Evolutionary conservation across 1,140 invertebrate genomes (phyloP), one percentile per base, ranked within the genome.

Genomic region (Magallana angulata): DNA sequence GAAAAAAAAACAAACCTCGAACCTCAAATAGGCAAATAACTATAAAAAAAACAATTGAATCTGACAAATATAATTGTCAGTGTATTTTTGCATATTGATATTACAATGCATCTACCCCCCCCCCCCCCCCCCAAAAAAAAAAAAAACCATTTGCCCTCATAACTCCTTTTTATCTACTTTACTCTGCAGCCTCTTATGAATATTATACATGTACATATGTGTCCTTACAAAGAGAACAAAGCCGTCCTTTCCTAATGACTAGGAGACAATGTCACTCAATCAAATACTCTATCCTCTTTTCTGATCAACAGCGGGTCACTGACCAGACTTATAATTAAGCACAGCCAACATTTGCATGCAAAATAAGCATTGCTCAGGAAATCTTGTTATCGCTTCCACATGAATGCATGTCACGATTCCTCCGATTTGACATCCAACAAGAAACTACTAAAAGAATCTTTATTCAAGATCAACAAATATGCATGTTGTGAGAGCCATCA

Each of bases 251-350:
- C 60, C 18, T 64, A 3, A 64, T 64, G 18, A n/a, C 36, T 12
- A 76, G 12, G 36, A 76, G 68, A 76, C 68, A 76, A 12, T 30
- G 68, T 76, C 68, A 76, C 24, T 30, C 24, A 76, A 76, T 76
- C 68, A 30, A 36, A 76, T 0, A 24, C 24, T 9, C 5, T 76
- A 76, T 76, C 68, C 68, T 76, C 68, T 76, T 76, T 76, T 36
- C 68, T 36, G 68, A 11, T 7, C 24, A 24, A 36, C 68, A 12
- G 6, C 36, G 30, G 68, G 68, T 76, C 68, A 76, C 12, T 30
- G 68, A 76, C 68, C 68, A 76, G 2, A 76, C 24, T 76, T 11
- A 76, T 76, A 76, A 76, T 76, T 76, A 76, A 76, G 68, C n/a
- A 76, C 24, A 76, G 24, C 24, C 7, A 24, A 30, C 68, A 76